These are phyloP conservation scores for Alcis repandata DNA, from an alignment of 2,888 invertebrate species.

Conservation along the genomic window DNA sequence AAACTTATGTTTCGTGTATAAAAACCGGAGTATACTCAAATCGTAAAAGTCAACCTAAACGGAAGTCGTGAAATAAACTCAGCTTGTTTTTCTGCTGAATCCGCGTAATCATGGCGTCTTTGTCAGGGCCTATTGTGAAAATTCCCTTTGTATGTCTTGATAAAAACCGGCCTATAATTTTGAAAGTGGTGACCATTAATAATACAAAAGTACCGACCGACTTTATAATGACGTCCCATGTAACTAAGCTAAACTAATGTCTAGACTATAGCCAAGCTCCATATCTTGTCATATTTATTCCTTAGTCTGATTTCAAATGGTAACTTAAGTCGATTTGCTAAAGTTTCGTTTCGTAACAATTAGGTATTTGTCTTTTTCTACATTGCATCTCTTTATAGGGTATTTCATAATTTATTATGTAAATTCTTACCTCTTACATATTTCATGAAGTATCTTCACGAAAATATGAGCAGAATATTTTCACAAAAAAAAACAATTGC, in stretches of 20 bases:
- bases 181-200: constrained; percentile 20
- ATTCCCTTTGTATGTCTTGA: constrained; percentile 17
- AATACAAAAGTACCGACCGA: constrained; percentile 14
- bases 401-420: no score
- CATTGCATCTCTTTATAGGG: no score
- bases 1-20: background rate
- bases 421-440: background rate
- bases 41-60: constrained; percentile 28
- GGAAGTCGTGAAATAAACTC: constrained; percentile 18
- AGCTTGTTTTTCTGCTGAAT: constrained; percentile 16
- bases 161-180: constrained; percentile 16
- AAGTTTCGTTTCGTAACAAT: no score
- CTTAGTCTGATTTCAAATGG: no score
- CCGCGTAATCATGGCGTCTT: constrained; percentile 16
- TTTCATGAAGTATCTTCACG: background rate
- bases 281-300: background rate
- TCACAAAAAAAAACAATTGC: background rate
- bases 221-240: constrained; percentile 1
- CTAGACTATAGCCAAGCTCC: no score
- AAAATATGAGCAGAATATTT: background rate
- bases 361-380: no score
- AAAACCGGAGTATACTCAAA: background rate
- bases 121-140: constrained; percentile 20
- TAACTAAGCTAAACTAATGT: no score
- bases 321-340: no score